Evolutionary conservation across 2,888 invertebrate species (phyloP), one percentile per base, ranked within the genome.

Genomic region (Spisula solida): DNA sequence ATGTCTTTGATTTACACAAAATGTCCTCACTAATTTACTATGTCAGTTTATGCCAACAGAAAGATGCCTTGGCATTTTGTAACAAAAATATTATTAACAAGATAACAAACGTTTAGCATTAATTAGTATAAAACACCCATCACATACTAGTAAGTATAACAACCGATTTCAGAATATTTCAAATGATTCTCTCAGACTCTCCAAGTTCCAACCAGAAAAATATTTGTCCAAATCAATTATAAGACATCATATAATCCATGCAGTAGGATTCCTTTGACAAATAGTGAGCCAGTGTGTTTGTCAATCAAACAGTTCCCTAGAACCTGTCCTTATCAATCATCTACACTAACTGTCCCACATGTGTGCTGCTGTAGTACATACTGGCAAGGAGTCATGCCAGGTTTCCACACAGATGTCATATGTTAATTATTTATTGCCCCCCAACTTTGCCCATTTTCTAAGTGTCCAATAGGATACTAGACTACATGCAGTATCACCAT

Each of bases 301-400:
- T 88, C 88, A 90, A 90, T 85, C 86, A 89, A 83, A 47, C 31
- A 75, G 6, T 51, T 34, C 75, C 20, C 48, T 48, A 25, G 83
- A 90, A 90, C 90, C 90, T 90, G 90, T 82, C 87, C 82, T 60
- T 51, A 90, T 90, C 90, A 88, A 90, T 90, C 90, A 88, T 83
- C 51, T 41, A 85, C 79, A 89, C 86, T 80, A 84, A 87, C 82
- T 90, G 88, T 90, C 88, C 88, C 90, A 88, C 87, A 87, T 87
- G 87, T 82, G n/a, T n/a, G n/a, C n/a, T n/a, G 85, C 31, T 55
- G 48, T 34, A 79, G 83, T n/a, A n/a, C n/a, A 56, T 70, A 82
- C 79, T 25, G 70, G 55, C 29, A 66, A 60, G 41, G 56, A 70
- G 47, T 47, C 70, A 82, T 34, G 70, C 56, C 83, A 79, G 34